Conservation (phyloP, 2,888 invertebrate genomes). For the Philaethria dido region DNA sequence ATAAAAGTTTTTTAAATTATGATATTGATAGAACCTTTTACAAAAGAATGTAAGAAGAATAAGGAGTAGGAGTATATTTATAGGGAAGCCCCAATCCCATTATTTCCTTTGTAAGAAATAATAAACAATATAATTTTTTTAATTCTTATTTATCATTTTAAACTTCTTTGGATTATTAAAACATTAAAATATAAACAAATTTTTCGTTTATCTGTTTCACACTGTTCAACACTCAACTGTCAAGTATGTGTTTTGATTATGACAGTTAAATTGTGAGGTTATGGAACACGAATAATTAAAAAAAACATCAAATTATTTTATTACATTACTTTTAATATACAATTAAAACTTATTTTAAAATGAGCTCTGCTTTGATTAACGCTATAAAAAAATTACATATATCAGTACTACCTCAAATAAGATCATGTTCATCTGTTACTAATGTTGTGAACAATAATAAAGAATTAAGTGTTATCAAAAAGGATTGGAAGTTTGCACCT, state of each 20-base stretch:
- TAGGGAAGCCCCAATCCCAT: too few relatives aligned
- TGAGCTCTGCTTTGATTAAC: conserved; percentile 68
- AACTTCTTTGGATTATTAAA: too few relatives aligned
- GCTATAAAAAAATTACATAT: conserved; percentile 69
- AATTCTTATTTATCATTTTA: too few relatives aligned
- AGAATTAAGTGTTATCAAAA: conserved; percentile 62
- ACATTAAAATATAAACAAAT: too few relatives aligned
- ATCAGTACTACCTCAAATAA: conserved; percentile 56
- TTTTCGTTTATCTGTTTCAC: background rate
- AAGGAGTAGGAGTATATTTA: too few relatives aligned
- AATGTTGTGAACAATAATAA: conserved; percentile 44
- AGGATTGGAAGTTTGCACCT: conserved; percentile 78
- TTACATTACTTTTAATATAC: background rate
- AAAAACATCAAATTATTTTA: background rate
- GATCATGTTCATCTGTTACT: conserved; percentile 58
- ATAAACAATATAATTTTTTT: too few relatives aligned
- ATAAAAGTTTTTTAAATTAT: too few relatives aligned
- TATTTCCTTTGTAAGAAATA: too few relatives aligned
- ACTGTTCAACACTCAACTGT: background rate
- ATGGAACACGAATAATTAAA: background rate
- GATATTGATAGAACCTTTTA: too few relatives aligned
- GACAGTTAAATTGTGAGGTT: conserved; percentile 5
- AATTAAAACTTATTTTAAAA: conserved; percentile 41
- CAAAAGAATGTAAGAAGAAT: too few relatives aligned
- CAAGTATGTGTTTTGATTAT: background rate